Evolutionary conservation across 2,888 invertebrate genomes (phyloP).

Genomic region (Halictus quadricinctus): DNA sequence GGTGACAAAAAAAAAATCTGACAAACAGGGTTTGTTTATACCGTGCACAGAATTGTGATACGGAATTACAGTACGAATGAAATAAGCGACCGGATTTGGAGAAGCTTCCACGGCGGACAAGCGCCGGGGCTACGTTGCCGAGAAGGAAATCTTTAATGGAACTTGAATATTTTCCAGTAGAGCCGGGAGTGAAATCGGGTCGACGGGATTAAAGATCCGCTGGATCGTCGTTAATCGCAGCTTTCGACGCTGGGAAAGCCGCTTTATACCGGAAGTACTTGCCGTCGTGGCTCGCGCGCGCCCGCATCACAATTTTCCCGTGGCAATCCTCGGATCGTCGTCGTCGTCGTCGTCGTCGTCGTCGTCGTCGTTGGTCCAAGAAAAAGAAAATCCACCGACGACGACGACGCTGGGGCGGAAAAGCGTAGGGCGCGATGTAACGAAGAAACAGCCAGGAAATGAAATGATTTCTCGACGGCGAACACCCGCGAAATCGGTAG

Average conservation of each 20-base stretch:
- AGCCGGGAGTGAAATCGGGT: neutral
- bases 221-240: neutral
- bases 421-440: slow-evolving; percentile 6
- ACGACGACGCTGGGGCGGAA: neutral
- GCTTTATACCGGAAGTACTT: slow-evolving; percentile 4
- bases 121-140: neutral
- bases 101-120: neutral
- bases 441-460: slow-evolving; percentile 18
- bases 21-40: neutral
- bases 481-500: neutral
- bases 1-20: neutral
- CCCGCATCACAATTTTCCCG: slow-evolving; percentile 2
- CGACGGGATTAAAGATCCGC: neutral
- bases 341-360: neutral
- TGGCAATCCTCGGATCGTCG: neutral
- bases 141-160: neutral
- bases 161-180: neutral
- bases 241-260: neutral
- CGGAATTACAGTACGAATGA: neutral
- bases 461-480: slow-evolving; percentile 57
- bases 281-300: neutral
- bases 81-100: neutral
- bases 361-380: neutral
- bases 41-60: neutral
- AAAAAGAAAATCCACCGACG: neutral